Percentiles rank a stretch among this genome's conserved stretches.
phyloP scores from a whole-genome alignment of 2,888 invertebrate species.

The Mamestra brassicae region DNA sequence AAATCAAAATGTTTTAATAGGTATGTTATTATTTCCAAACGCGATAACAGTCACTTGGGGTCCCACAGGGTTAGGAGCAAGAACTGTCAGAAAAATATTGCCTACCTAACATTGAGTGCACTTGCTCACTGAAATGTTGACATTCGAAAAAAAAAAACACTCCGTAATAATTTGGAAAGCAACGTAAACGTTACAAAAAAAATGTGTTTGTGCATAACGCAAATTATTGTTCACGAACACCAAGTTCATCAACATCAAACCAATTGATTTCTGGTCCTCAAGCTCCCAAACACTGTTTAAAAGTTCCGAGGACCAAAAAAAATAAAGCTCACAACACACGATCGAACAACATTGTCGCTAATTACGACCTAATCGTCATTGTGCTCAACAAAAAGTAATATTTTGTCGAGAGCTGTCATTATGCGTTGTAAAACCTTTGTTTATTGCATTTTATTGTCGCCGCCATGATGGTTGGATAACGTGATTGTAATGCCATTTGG shows the following conservation, averaged over 20 bases:
- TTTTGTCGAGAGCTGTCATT: slow-evolving; percentile 72
- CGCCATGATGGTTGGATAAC: slow-evolving; percentile 39
- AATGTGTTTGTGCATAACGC: neutral
- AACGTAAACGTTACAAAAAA: neutral
- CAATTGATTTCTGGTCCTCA: neutral
- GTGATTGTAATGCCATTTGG: slow-evolving; percentile 33
- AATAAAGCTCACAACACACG: slow-evolving; percentile 3
- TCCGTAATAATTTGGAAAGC: no score
- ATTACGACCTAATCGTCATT: slow-evolving; percentile 49
- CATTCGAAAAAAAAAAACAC: no score
- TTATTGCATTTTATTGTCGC: slow-evolving; percentile 66
- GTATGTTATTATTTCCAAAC: no score
- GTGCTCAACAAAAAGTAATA: slow-evolving; percentile 45
- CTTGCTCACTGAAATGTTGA: no score
- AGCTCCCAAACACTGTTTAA: neutral
- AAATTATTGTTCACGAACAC: neutral
- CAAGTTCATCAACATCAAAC: neutral
- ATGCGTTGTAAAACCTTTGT: slow-evolving; percentile 72
- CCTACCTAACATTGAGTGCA: no score
- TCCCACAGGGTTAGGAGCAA: no score
- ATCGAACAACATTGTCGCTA: slow-evolving; percentile 53
- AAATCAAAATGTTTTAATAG: no score
- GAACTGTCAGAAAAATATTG: no score
- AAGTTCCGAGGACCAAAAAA: slow-evolving; percentile 30
- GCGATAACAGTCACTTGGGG: no score